Evolutionary conservation across 2,113 vertebrate genomes (phyloP).

Genomic region (Pitta sordida): DNA sequence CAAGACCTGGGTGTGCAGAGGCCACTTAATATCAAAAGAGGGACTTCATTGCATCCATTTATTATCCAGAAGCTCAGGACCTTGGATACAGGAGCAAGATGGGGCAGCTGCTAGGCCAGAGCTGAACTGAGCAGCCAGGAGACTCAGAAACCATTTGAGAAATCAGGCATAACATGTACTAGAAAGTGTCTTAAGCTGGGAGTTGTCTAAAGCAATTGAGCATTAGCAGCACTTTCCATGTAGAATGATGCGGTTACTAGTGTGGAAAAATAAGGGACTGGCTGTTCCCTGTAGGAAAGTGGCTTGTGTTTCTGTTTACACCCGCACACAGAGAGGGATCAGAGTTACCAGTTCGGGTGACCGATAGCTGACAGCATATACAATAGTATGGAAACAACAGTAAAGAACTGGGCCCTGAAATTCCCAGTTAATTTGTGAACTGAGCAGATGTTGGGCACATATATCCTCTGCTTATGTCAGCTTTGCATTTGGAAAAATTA

Average conservation of each 20-base stretch:
- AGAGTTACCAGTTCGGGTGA: background rate
- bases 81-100: background rate
- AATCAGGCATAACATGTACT: background rate
- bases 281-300: background rate
- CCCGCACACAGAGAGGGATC: background rate
- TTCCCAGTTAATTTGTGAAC: background rate
- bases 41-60: background rate
- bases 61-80: background rate
- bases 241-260: background rate
- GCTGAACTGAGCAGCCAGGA: background rate
- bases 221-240: background rate
- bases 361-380: background rate
- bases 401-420: background rate
- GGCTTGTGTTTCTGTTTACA: background rate
- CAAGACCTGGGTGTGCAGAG: background rate
- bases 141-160: background rate
- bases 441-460: background rate
- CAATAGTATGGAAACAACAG: background rate
- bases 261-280: background rate
- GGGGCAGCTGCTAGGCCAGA: background rate
- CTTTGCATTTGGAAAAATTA: background rate
- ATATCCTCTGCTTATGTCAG: background rate
- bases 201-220: background rate
- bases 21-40: background rate
- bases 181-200: background rate